Base-by-base conservation (phyloP, 2,888 invertebrate genomes). In the Callosobruchus maculatus region DNA sequence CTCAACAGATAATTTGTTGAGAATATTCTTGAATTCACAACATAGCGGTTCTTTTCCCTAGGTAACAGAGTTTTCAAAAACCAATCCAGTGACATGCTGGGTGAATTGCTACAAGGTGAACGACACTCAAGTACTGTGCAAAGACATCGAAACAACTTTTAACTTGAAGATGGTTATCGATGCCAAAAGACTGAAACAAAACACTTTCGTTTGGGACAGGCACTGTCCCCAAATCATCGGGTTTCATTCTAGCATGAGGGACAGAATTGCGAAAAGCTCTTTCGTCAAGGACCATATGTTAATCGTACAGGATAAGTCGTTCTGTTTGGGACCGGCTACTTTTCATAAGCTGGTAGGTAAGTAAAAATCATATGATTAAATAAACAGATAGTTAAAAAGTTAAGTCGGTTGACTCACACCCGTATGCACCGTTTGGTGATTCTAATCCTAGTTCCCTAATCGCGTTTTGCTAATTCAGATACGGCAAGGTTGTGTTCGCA, bases 271-370 rank as follows among this genome's bases (percentile, higher is more conserved):
- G 0, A 88, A 89, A 78, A 91, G 91, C 20, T 79, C 83, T n/a
- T 84, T 92, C 20, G 90, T 92, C 31, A 87, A 87, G 66, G 86
- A 88, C n/a, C 86, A 90, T 77, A 85, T 86, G 74, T 88, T 92
- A 30, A 86, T 92, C 5, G 89, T 92, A 81, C 89, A 92, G 95
- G 95, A 95, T 83, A 91, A 93, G 74, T 93, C 95, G 22, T 92
- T 95, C 83, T 95, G 95, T 80, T 88, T 94, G 78, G 95, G 95
- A 0, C 94, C 95, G 0, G 94, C 94, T 0, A 91, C 93, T 0
- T 88, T 95, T 76, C 92, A 92, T 72, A 91, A 92, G 77, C 89
- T 94, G 0, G 88, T 95, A 22, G 21, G 68, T 22, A 21, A 68
- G 68, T 49, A 49, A 13, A 13, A 49, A 49, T 49, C 13, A 49